A percentile compares a stretch with the other conserved stretches of the same genome.
Conservation (phyloP, 2,113 vertebrate species). For the Carassius gibelio region DNA sequence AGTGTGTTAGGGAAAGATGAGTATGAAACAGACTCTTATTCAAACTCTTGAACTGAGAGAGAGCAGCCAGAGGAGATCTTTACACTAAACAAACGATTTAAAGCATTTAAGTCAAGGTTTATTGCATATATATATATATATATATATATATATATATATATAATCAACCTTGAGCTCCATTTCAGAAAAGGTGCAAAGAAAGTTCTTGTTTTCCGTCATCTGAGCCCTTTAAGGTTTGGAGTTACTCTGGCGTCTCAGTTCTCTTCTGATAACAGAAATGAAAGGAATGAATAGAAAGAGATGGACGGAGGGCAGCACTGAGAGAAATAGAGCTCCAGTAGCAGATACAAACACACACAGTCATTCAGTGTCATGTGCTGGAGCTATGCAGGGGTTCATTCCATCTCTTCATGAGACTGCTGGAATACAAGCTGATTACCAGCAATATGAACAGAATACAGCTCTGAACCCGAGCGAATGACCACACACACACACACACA, state of each 20-base stretch:
- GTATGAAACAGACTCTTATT: background rate
- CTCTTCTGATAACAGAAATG: background rate
- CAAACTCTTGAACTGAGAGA: background rate
- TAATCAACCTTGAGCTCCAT: background rate
- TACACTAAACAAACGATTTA: no score
- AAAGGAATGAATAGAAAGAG: background rate
- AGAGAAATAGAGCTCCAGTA: background rate
- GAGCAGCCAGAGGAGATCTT: background rate
- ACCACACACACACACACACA: background rate
- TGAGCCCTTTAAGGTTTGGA: no score
- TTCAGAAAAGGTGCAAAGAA: background rate
- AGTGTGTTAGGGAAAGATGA: background rate
- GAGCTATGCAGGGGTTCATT: background rate
- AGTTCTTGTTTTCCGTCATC: no score
- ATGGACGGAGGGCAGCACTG: background rate
- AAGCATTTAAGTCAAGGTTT: background rate
- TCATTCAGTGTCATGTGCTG: background rate
- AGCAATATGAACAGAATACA: background rate
- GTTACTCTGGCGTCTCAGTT: no score
- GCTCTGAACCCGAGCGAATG: background rate
- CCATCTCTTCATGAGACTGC: background rate
- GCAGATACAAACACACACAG: background rate
- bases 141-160: no score
- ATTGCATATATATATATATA: background rate
- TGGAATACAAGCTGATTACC: background rate